Evolutionary conservation across 2,888 invertebrate species (phyloP).

Genomic region (Polydrusus pterygomalis): DNA sequence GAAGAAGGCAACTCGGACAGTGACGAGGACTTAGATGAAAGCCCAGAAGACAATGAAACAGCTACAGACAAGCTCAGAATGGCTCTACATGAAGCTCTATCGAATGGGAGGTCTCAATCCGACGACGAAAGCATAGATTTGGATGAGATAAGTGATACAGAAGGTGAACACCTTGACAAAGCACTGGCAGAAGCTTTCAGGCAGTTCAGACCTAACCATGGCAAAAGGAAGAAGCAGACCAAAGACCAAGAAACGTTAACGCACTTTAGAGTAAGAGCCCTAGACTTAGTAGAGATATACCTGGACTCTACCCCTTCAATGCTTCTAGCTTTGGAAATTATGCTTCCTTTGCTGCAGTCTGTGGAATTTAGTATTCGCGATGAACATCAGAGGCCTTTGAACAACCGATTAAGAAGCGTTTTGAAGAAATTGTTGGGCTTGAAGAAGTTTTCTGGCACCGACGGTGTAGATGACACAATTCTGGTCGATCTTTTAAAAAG

Average conservation of each 20-base stretch:
- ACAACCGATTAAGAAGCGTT: conserved; percentile 77
- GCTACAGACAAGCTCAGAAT: conserved; percentile 81
- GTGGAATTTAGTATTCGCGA: conserved; percentile 83
- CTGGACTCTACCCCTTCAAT: conserved; percentile 81
- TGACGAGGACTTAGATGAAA: conserved; percentile 59
- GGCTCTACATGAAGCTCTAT: conserved; percentile 82
- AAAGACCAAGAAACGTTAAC: conserved; percentile 80
- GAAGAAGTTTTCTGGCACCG: conserved; percentile 77
- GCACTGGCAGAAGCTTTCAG: conserved; percentile 85
- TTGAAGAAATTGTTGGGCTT: conserved; percentile 77
- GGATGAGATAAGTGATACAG: conserved; percentile 84
- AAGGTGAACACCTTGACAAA: conserved; percentile 80
- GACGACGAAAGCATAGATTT: conserved; percentile 76
- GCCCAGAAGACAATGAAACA: conserved; percentile 75
- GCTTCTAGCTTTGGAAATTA: conserved; percentile 80
- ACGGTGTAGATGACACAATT: conserved; percentile 75
- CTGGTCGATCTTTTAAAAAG: conserved; percentile 76
- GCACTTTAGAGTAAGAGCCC: conserved; percentile 83
- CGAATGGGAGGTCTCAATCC: conserved; percentile 57
- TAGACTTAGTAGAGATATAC: conserved; percentile 85
- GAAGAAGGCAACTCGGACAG: conserved; percentile 24
- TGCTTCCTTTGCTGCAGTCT: conserved; percentile 80
- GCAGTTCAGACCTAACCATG: conserved; percentile 75
- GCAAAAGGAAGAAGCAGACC: conserved; percentile 73
- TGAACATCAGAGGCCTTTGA: conserved; percentile 80